These are phyloP conservation scores for Epizoanthus fatuus DNA, from an alignment of 92 coral and sea anemone genomes.

Conservation along the genomic window DNA sequence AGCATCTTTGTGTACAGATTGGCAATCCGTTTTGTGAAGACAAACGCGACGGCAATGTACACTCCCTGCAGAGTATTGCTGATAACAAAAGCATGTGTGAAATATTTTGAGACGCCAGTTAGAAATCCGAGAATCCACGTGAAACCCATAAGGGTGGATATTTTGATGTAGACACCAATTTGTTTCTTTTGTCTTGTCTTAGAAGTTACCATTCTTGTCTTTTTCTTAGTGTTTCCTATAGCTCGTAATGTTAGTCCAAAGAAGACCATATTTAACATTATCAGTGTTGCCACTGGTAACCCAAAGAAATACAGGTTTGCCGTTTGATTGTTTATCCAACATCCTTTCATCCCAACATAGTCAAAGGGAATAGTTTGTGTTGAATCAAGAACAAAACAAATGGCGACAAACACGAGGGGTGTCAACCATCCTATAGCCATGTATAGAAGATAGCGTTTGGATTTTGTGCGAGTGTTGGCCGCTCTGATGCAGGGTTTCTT, in stretches of 20 bases:
- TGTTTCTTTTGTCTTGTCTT: constrained; percentile 25
- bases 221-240: constrained; percentile 40
- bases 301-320: constrained; percentile 52
- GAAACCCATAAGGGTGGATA: constrained; percentile 80
- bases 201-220: constrained; percentile 31
- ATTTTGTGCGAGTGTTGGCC: background rate
- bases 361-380: constrained; percentile 57
- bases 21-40: constrained; percentile 24
- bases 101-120: constrained; percentile 31
- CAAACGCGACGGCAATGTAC: constrained; percentile 46
- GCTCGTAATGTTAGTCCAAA: constrained; percentile 66
- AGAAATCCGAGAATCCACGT: constrained; percentile 77
- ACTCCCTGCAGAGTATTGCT: constrained; percentile 36
- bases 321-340: constrained; percentile 68
- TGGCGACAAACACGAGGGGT: constrained; percentile 61
- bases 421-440: constrained; percentile 66
- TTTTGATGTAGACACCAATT: constrained; percentile 59
- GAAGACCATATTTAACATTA: constrained; percentile 63
- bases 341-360: constrained; percentile 72
- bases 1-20: constrained; percentile 21
- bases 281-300: constrained; percentile 57
- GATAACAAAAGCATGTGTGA: constrained; percentile 44
- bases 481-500: background rate
- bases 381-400: constrained; percentile 71
- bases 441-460: background rate